Evolutionary conservation across 2,888 invertebrate species (phyloP), one percentile per base, ranked within the genome.

Genomic region (Eristalis tenax): DNA sequence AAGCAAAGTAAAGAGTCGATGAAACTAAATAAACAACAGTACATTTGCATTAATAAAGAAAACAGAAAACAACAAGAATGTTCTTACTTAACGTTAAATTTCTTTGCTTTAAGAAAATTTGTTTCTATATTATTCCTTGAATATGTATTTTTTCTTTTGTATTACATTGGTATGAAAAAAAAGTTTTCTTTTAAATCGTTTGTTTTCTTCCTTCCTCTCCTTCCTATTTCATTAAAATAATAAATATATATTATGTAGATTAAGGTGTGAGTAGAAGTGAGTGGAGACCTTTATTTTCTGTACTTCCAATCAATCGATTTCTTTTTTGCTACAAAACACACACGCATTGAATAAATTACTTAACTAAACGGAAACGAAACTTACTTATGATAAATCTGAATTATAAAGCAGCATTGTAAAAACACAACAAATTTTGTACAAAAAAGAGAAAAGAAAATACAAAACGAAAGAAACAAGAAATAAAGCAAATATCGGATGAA

Each of bases 1-100:
- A 26, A 43, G 65, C 73, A 73, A 71, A 81, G 71, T 61, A 66
- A 50, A 83, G 80, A 87, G 87, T 87, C 87, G 79, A 66, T 79
- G 65, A 78, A 86, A 83, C 66, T 87, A 87, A 79, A 77, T 77
- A 73, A 64, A 75, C 57, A 85, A 66, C 15, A 77, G 70, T 56
- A 70, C 64, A 43, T 75, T 70, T 59, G n/a, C n/a, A 83, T 75
- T 61, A 79, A 69, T 56, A 69, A 69, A 38, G 64, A 35, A n/a
- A 70, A 57, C 28, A 65, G 10, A 68, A 69, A 32, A 23, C 38
- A 28, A 32, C 32, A 32, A 32, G 10, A 57, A 66, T 22, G 26
- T 40, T 65, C 64, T 15, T 63, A 18, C 56, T 73, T 61, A 61
- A 40, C 32, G 59, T 76, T 76, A 50, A 50, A 50, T 50, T 79